Conservation (phyloP, 2,113 vertebrate species). For the Ardeotis arabs region DNA sequence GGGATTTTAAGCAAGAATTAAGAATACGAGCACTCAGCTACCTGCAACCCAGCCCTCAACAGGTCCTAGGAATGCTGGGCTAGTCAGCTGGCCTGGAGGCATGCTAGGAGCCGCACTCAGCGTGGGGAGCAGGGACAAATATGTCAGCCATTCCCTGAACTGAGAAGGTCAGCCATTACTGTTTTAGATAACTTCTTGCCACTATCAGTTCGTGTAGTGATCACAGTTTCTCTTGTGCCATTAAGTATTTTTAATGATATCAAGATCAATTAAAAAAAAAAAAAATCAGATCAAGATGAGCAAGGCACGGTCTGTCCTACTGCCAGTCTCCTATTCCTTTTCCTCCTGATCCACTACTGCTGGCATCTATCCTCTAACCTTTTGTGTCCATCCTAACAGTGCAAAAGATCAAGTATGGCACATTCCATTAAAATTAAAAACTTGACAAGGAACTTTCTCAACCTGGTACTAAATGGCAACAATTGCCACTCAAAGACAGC, state of each 20-base stretch:
- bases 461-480: neutral
- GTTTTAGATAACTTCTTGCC: neutral
- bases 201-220: neutral
- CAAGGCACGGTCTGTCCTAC: neutral
- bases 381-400: neutral
- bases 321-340: neutral
- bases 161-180: neutral
- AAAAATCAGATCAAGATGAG: neutral
- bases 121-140: neutral
- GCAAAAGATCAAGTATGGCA: neutral
- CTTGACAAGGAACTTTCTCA: neutral
- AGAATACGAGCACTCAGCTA: neutral
- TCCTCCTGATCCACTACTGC: neutral
- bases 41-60: neutral
- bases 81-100: neutral
- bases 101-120: neutral
- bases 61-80: rapidly evolving
- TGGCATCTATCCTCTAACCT: neutral
- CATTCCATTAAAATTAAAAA: neutral
- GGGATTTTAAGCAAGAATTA: neutral
- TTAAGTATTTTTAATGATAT: neutral
- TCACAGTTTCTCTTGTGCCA: neutral
- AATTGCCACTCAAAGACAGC: neutral
- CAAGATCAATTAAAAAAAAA: neutral
- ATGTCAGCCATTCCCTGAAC: neutral